Evolutionary conservation across 2,797 vertebrate genomes (phyloP), one percentile per base, ranked within the genome.

Genomic region (Salarias fasciatus): DNA sequence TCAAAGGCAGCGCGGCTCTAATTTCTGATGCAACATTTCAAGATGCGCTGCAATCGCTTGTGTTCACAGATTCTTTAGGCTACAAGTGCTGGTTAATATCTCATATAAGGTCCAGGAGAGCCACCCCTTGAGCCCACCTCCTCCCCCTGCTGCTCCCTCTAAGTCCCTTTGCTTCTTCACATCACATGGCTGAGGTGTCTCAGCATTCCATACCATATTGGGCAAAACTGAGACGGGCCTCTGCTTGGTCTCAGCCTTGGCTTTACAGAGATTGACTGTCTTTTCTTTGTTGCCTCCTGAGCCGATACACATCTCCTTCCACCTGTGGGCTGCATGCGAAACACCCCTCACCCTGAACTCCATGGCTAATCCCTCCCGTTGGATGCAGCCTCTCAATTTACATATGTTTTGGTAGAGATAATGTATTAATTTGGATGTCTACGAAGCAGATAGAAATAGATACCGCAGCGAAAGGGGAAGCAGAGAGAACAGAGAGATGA

Each of bases 131-230:
- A 50, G 51, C 14, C 42, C 14, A 5, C 37, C 5, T 40, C 11
- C 24, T 11, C 9, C 11, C n/a, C 12, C 31, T 15, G 14, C 28
- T 51, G 48, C 51, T 71, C 72, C 69, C 75, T 72, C 63, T 62
- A 72, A 77, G 82, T 84, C 72, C 72, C 78, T 83, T 75, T 82
- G 79, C 77, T 69, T 87, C 77, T 80, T 82, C 80, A 48, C 74
- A 85, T 88, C 88, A 88, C 88, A 87, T 86, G 84, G 75, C 70
- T 24, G 82, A 86, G 71, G 79, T 88, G 85, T 87, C 87, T 87
- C 72, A 55, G 82, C 91, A 92, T 93, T 92, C 91, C 92, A 92
- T 86, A 89, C 92, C 91, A 88, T 92, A 91, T 92, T 91, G 88
- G 91, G 91, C 75, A 69, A 90, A 88, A 89, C 47, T 12, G 59